These are phyloP conservation scores for Acromyrmex heyeri DNA, from an alignment of 1,140 invertebrate genomes.

Conservation along the genomic window DNA sequence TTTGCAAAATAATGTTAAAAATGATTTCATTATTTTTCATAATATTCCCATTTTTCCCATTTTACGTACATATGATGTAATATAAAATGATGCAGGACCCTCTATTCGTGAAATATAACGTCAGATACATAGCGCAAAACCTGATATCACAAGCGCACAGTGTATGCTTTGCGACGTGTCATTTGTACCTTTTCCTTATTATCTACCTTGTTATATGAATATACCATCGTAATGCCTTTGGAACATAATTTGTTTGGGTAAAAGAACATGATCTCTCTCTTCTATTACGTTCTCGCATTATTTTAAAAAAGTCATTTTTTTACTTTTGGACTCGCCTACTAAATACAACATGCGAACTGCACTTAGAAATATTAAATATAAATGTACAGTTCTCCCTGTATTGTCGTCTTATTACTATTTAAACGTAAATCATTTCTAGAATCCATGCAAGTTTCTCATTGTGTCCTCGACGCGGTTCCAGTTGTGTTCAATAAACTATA, in stretches of 20 bases:
- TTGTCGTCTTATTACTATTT: background rate
- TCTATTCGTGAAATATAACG: background rate
- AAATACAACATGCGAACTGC: no score
- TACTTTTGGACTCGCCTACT: background rate
- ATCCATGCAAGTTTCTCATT: background rate
- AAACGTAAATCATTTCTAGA: background rate
- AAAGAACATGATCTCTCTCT: background rate
- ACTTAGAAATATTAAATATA: conserved; percentile 23
- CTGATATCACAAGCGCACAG: conserved; percentile 4
- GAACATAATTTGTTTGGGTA: background rate
- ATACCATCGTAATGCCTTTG: background rate
- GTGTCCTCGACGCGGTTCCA: background rate
- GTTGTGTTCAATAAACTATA: background rate
- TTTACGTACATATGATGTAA: background rate
- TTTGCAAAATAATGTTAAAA: background rate
- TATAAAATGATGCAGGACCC: no score
- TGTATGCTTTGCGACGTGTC: background rate
- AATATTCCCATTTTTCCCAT: background rate
- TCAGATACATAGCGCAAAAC: background rate
- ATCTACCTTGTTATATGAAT: background rate
- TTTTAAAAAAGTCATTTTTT: background rate
- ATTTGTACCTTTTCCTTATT: conserved; percentile 44
- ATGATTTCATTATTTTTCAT: conserved; percentile 4
- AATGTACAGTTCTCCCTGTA: background rate
- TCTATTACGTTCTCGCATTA: background rate